phyloP scores from a whole-genome alignment of 2,888 invertebrate genomes.

The Schrankia costaestrigalis region DNA sequence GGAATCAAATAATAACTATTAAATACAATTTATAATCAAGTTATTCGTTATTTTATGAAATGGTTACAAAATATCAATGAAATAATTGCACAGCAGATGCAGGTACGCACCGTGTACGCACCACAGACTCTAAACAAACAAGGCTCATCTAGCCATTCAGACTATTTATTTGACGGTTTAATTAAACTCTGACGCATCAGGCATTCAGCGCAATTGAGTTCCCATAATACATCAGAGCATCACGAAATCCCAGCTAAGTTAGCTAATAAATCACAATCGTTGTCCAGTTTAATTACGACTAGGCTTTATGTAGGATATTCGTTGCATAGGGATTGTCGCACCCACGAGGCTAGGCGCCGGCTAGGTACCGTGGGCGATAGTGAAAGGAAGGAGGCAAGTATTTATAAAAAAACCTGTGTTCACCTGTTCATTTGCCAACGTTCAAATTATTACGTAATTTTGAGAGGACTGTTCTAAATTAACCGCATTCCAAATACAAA shows the following conservation, averaged over 20 bases:
- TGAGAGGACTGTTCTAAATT: constrained; percentile 4
- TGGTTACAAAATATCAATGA: no score
- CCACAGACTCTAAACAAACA: no score
- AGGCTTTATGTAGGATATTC: constrained; percentile 43
- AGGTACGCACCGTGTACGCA: no score
- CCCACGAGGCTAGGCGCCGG: constrained; percentile 48
- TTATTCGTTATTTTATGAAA: no score
- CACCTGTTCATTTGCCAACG: constrained; percentile 23
- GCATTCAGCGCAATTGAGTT: constrained; percentile 2
- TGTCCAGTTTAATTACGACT: constrained; percentile 45
- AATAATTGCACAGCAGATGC: no score
- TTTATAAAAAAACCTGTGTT: constrained; percentile 48
- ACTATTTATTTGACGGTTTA: no score
- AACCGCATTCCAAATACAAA: constrained; percentile 9
- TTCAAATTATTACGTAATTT: constrained; percentile 6
- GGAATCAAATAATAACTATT: no score
- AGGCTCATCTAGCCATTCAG: no score
- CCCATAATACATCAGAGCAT: constrained; percentile 1
- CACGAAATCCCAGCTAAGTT: constrained; percentile 24
- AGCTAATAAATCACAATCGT: constrained; percentile 42
- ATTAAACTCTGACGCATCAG: no score
- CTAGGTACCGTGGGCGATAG: constrained; percentile 47
- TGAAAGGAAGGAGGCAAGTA: constrained; percentile 49
- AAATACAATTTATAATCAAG: no score
- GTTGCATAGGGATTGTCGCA: constrained; percentile 47